These are phyloP conservation scores for Callaeas wilsoni DNA, from an alignment of 2,113 vertebrate species.

Conservation along the genomic window DNA sequence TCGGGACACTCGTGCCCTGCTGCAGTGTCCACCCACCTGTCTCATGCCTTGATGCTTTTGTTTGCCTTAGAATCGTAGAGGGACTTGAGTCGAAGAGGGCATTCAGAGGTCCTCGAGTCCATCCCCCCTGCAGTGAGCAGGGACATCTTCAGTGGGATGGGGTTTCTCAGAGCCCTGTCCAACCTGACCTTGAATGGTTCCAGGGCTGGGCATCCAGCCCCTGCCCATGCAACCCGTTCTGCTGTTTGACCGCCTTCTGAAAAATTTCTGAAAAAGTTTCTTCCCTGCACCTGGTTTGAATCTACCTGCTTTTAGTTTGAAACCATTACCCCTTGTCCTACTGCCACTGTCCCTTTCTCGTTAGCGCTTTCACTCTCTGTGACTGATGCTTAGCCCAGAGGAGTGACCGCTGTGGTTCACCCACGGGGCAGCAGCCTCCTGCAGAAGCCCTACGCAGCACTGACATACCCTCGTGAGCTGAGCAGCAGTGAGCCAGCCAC, in stretches of 20 bases:
- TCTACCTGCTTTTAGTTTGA: neutral
- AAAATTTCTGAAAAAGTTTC: no score
- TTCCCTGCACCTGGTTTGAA: neutral
- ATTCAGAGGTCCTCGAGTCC: neutral
- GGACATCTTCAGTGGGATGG: neutral
- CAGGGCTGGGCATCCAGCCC: neutral
- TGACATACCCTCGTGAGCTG: fast-evolving
- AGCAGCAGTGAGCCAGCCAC: neutral
- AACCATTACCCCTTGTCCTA: neutral
- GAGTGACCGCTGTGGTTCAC: neutral
- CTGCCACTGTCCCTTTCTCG: neutral
- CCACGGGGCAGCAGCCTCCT: neutral
- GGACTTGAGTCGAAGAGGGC: neutral
- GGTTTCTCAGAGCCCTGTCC: neutral
- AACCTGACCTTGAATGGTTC: neutral
- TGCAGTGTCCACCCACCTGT: fast-evolving
- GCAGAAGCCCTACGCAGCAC: neutral
- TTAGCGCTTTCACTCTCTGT: neutral
- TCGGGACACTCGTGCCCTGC: neutral
- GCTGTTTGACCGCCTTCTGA: neutral
- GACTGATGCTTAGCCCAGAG: neutral
- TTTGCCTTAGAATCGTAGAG: neutral
- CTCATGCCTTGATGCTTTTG: neutral
- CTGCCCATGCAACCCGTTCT: neutral
- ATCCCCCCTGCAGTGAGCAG: neutral